Percentiles rank a stretch among this genome's conserved stretches.
Evolutionary conservation across 2,797 vertebrate species (phyloP).

Genomic region (Notoglanidium macrostoma): DNA sequence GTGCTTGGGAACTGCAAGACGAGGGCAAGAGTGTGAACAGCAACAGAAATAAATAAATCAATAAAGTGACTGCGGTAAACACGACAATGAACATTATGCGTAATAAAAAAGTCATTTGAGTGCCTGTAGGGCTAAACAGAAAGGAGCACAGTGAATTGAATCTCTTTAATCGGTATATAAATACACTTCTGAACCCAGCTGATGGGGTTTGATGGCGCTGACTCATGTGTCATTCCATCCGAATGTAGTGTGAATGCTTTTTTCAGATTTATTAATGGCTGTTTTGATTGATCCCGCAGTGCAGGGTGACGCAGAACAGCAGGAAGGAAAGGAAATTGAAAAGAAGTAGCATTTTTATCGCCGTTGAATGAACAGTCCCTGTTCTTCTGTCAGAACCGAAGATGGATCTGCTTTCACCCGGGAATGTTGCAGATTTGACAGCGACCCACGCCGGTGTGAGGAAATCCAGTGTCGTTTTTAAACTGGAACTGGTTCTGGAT

Average conservation of each 20-base stretch:
- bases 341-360: neutral
- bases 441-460: neutral
- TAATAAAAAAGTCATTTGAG: neutral
- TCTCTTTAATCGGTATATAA: neutral
- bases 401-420: neutral
- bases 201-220: neutral
- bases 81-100: neutral
- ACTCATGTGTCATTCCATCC: neutral
- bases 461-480: neutral
- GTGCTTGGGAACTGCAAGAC: conserved; percentile 49
- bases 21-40: conserved; percentile 51
- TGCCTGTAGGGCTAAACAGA: neutral
- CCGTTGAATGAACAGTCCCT: neutral
- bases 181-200: neutral
- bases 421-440: neutral
- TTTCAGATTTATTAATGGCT: neutral
- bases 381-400: neutral
- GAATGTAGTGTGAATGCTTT: neutral
- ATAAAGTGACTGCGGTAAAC: conserved; percentile 14
- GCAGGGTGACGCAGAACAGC: neutral
- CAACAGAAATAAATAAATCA: conserved; percentile 14
- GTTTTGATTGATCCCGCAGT: neutral
- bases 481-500: neutral
- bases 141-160: neutral
- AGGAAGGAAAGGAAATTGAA: neutral